Conservation (phyloP, 2,113 vertebrate genomes). For the Chrysemys picta region DNA sequence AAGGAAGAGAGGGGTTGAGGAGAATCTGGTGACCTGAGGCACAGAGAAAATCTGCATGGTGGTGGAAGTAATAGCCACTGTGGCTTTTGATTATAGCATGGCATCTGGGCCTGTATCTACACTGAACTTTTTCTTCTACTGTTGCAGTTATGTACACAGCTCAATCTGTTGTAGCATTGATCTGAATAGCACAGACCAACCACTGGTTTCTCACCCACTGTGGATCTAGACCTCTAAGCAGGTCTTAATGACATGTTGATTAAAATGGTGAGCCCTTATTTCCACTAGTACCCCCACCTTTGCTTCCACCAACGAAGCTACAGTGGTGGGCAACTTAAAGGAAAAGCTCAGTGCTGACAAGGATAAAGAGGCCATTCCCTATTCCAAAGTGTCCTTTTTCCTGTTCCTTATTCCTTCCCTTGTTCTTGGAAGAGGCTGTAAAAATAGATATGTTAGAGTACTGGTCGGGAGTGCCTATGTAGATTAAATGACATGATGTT, state of each 20-base stretch:
- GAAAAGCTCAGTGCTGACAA: neutral
- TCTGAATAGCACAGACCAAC: neutral
- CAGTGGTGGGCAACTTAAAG: neutral
- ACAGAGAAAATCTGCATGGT: neutral
- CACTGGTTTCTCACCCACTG: neutral
- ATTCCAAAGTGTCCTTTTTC: neutral
- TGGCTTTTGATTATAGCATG: neutral
- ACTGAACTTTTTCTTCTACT: neutral
- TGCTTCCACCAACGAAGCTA: neutral
- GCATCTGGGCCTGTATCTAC: neutral
- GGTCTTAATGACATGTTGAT: neutral
- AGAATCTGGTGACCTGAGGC: neutral
- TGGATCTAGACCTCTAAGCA: neutral
- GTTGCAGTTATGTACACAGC: neutral
- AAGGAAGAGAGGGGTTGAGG: neutral
- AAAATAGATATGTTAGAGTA: neutral
- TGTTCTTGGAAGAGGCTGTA: neutral
- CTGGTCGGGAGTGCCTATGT: neutral
- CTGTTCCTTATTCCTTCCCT: neutral
- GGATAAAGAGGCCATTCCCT: neutral
- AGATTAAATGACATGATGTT: neutral
- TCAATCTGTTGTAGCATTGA: neutral
- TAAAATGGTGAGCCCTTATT: neutral
- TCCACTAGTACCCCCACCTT: neutral
- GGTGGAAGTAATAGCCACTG: neutral